Evolutionary conservation across 2,888 invertebrate genomes (phyloP).

Genomic region (Pseudeuparius sepicola): DNA sequence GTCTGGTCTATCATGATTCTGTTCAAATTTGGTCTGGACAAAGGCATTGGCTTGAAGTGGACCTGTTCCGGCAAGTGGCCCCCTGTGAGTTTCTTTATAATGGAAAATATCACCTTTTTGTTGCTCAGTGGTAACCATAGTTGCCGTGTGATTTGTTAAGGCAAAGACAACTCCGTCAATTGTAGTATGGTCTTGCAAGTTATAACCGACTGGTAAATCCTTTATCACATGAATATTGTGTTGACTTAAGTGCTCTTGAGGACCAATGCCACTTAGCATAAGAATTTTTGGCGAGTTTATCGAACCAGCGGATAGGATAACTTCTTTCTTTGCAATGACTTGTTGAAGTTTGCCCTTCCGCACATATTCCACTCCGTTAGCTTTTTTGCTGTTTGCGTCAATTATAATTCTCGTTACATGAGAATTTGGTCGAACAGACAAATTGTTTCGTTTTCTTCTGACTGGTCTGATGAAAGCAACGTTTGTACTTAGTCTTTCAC

Average conservation of each 20-base stretch:
- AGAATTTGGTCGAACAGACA: conserved; percentile 44
- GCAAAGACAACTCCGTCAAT: conserved; percentile 47
- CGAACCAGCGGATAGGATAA: conserved; percentile 50
- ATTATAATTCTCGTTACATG: conserved; percentile 49
- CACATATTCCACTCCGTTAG: conserved; percentile 44
- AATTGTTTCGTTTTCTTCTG: conserved; percentile 43
- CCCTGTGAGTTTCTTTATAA: conserved; percentile 39
- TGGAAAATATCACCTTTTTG: conserved; percentile 39
- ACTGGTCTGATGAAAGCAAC: conserved; percentile 58
- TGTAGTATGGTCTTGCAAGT: conserved; percentile 67
- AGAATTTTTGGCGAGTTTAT: conserved; percentile 54
- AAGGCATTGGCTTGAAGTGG: conserved; percentile 50
- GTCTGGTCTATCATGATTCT: conserved; percentile 45
- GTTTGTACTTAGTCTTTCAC: conserved; percentile 52
- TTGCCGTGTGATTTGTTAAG: conserved; percentile 47
- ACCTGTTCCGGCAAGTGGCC: conserved; percentile 47
- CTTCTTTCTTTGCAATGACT: conserved; percentile 48
- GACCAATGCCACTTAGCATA: conserved; percentile 59
- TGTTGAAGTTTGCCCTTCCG: conserved; percentile 40
- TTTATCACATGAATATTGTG: conserved; percentile 47
- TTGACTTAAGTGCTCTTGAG: conserved; percentile 43
- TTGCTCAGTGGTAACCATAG: conserved; percentile 38
- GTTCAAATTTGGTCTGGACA: conserved; percentile 47
- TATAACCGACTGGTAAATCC: conserved; percentile 60
- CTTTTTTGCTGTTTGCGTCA: conserved; percentile 43